Base-by-base conservation (phyloP, 23 tunicate species). In the Trididemnum nubilum region DNA sequence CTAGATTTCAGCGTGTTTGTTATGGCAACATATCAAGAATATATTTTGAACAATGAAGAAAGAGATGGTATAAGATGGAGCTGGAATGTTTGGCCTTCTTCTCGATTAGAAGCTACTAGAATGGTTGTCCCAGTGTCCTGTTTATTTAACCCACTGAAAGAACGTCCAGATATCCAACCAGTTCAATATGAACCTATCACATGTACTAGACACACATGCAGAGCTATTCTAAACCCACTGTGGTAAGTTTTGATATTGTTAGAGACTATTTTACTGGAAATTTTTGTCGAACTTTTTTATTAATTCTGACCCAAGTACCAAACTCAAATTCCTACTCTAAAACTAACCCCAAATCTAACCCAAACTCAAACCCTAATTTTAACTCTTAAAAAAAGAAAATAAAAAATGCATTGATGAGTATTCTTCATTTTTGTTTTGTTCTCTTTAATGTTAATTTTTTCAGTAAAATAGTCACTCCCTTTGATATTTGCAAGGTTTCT, bases 61-160 rank as follows among this genome's bases (percentile, higher is more conserved):
- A 78, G 96, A 33, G 99, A 95, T 83, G 99, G 99, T 9, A 65
- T 95, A 0, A 81, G 99, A 52, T 75, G 76, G 79, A 95, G 99
- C 58, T 95, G 96, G 96, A 95, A 95, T 90, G 88, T 90, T 0
- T 95, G 96, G 96, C 99, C 99, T 1, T 86, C 96, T n/a, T 89
- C 96, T 7, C 60, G 99, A 25, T 72, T 95, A 2, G 99, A 95
- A 73, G 99, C 99, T 1, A 90, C 96, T 0, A 78, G 96, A 76
- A 95, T 89, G 85, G 99, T 95, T 34, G 95, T 95, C 27, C 99
- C 99, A 2, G 83, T 95, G 0, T 82, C 96, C 0, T 82, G 92
- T 44, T 74, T 95, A n/a, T 95, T 83, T 36, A 89, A 91, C 2
- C 99, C 99, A 2, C 65, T 95, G 65, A 95, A 87, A 51, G 92